These are phyloP conservation scores for Ophion ellenae DNA, from an alignment of 2,888 invertebrate genomes.

Conservation along the genomic window DNA sequence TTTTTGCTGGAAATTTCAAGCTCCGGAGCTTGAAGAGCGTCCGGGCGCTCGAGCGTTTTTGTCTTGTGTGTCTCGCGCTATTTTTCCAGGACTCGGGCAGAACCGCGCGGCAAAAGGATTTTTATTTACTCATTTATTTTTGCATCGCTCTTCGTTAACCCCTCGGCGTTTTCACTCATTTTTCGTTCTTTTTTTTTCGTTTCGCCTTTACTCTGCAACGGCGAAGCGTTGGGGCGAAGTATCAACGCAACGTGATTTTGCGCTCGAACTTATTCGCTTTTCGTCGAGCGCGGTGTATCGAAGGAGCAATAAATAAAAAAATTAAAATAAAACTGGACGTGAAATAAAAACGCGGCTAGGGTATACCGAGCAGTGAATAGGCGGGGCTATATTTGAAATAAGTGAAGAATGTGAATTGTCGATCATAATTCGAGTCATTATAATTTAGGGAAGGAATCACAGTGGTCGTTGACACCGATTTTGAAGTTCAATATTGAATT, in stretches of 20 bases:
- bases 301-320: background rate
- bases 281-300: background rate
- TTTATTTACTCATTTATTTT: constrained; percentile 10
- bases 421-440: too few species aligned
- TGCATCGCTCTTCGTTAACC: constrained; percentile 1
- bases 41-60: background rate
- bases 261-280: constrained; percentile 10
- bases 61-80: background rate
- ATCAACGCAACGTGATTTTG: background rate
- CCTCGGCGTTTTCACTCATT: background rate
- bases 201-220: constrained; percentile 12
- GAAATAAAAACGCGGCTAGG: background rate
- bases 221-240: background rate
- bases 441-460: too few species aligned
- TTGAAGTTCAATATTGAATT: too few species aligned
- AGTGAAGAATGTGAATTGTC: too few species aligned
- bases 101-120: background rate
- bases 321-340: background rate
- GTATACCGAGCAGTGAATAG: too few species aligned
- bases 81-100: background rate
- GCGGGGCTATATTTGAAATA: too few species aligned
- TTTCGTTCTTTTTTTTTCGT: constrained; percentile 1
- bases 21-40: constrained; percentile 23
- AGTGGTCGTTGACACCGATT: too few species aligned
- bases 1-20: constrained; percentile 24